Base-by-base conservation (phyloP, 1,140 invertebrate genomes). In the Tyrophagus putrescentiae region DNA sequence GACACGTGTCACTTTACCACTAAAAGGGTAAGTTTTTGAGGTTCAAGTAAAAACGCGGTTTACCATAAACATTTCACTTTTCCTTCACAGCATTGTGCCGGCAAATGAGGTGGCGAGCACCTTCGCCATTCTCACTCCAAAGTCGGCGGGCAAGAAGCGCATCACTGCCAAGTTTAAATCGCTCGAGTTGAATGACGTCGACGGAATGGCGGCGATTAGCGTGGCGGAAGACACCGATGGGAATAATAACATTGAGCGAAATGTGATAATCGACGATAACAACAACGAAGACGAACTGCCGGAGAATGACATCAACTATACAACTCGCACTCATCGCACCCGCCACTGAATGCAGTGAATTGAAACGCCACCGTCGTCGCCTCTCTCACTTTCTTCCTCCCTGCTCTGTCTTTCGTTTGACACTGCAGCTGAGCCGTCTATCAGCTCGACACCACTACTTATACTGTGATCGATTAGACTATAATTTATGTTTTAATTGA, bases 131-230 rank as follows among this genome's bases (percentile, higher is more conserved):
- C 76, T 88, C 65, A 79, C 74, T 0, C 85, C 87, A 4, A 79
- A 77, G 5, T 78, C 79, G 66, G 76, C 76, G 0, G 87, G 87
- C 0, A 79, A 80, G 23, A 81, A 82, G 63, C 84, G 84, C 4
- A 80, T 91, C 57, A 78, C 79, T 28, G 84, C 82, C 1, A 90
- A 88, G 70, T 91, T 91, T 69, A 76, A 75, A 42, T 86, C 83
- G 3, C 82, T 81, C 61, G 84, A 90, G 70, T 73, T 91, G 36
- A 78, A 82, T 42, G 87, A 89, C 68, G 83, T 89, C 0, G 86
- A 90, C 69, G 87, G 87, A 6, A 87, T 82, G 70, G 67, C 80
- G 16, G 78, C 62, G 2, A 67, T 72, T 21, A 13, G 62, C 7
- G 68, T 72, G 13, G 36, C 39, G 4, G 27, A 31, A 7, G 42